A percentile compares a stretch with the other conserved stretches of the same genome.
These are phyloP conservation scores for Epistrophe eligans DNA, from an alignment of 2,888 invertebrate genomes.

Conservation along the genomic window DNA sequence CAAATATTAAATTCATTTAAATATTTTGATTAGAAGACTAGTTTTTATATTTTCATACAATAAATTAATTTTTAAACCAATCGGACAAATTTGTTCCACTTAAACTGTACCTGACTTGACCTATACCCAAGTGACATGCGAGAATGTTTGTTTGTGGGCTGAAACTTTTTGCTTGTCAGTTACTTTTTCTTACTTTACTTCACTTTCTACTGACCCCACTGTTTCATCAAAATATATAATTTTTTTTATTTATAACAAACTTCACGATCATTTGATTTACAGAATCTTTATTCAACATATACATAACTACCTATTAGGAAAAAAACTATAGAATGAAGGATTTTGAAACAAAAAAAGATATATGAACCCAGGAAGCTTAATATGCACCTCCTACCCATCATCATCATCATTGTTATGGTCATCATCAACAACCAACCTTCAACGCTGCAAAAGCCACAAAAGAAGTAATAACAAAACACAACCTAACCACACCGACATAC, in stretches of 20 bases:
- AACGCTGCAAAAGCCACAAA: slow-evolving; percentile 37
- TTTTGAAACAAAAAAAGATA: slow-evolving; percentile 35
- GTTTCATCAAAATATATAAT: background rate
- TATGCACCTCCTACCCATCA: slow-evolving; percentile 62
- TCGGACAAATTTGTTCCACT: too few species aligned
- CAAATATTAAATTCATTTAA: too few species aligned
- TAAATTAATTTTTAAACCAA: too few species aligned
- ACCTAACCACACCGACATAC: too few species aligned
- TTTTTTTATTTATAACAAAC: slow-evolving; percentile 28
- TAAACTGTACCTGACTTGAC: too few species aligned
- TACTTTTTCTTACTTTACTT: too few species aligned
- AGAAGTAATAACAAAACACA: slow-evolving; percentile 37
- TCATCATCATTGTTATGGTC: slow-evolving; percentile 25
- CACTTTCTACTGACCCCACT: slow-evolving; percentile 21
- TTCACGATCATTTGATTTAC: slow-evolving; percentile 41
- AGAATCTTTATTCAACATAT: slow-evolving; percentile 42
- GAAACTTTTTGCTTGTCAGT: too few species aligned
- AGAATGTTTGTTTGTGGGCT: too few species aligned
- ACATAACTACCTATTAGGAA: slow-evolving; percentile 3
- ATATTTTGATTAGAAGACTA: too few species aligned
- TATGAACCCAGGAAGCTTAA: slow-evolving; percentile 49
- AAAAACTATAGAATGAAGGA: slow-evolving; percentile 37
- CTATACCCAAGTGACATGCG: too few species aligned
- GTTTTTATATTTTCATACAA: too few species aligned
- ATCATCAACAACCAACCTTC: slow-evolving; percentile 33